Percentiles rank a stretch among this genome's conserved stretches.
phyloP scores from a whole-genome alignment of 1,140 invertebrate genomes.

The Drosophila bipectinata region DNA sequence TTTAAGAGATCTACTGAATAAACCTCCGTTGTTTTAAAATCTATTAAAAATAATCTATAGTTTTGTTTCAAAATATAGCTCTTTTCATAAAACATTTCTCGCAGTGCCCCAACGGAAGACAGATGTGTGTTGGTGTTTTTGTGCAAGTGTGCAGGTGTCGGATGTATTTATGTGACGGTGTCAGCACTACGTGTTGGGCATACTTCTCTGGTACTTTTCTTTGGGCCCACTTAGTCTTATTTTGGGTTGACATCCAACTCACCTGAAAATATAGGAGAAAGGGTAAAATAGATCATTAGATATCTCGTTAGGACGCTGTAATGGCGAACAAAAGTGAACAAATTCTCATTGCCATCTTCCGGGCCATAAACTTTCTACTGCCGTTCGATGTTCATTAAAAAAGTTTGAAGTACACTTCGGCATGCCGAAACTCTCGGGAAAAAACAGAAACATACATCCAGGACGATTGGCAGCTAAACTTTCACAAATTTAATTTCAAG shows the following conservation, averaged over 20 bases:
- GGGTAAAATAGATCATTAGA: constrained; percentile 47
- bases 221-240: constrained; percentile 29
- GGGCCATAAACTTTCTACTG: constrained; percentile 24
- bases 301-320: constrained; percentile 31
- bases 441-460: constrained; percentile 17
- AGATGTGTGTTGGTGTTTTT: constrained; percentile 12
- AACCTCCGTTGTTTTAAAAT: too few relatives aligned
- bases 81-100: constrained; percentile 4
- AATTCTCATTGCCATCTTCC: constrained; percentile 33
- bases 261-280: constrained; percentile 59
- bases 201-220: constrained; percentile 41
- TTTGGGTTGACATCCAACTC: constrained; percentile 45
- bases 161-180: constrained; percentile 20
- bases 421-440: constrained; percentile 22
- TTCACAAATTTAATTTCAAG: constrained; percentile 54
- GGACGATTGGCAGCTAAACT: constrained; percentile 40
- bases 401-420: constrained; percentile 50
- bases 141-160: constrained; percentile 4
- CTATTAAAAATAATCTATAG: not conserved
- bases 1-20: too few relatives aligned
- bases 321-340: constrained; percentile 16
- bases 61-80: not conserved
- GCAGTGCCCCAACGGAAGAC: constrained; percentile 15
- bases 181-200: constrained; percentile 54
- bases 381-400: constrained; percentile 63